These are phyloP conservation scores for Synergus laeviventris DNA, from an alignment of 2,888 invertebrate species.

Conservation along the genomic window DNA sequence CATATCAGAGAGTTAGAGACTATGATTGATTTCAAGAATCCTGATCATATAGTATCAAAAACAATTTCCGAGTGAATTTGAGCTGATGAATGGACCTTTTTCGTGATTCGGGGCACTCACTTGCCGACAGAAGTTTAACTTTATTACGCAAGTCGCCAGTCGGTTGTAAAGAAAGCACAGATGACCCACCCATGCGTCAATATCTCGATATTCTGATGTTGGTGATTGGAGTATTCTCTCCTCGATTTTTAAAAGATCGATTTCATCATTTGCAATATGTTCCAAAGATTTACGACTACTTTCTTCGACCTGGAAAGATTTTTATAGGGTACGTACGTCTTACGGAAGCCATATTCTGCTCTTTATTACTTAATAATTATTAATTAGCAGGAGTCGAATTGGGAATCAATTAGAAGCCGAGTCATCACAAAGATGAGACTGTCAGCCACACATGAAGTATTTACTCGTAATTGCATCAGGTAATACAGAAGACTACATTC, in stretches of 20 bases:
- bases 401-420: not conserved
- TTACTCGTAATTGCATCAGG: too few species aligned
- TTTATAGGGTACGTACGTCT: not conserved
- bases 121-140: not conserved
- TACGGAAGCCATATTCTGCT: not conserved
- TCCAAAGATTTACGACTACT: not conserved
- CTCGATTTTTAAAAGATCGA: conserved; percentile 16
- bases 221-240: conserved; percentile 23
- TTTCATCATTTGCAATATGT: not conserved
- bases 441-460: conserved; percentile 8
- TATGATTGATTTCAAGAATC: conserved; percentile 15
- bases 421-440: not conserved
- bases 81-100: not conserved
- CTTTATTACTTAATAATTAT: too few species aligned
- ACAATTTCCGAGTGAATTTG: not conserved
- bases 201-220: not conserved
- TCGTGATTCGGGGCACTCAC: not conserved
- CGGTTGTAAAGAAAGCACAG: not conserved
- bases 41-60: conserved; percentile 1
- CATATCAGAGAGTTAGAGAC: conserved; percentile 16
- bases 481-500: too few species aligned
- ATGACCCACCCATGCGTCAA: not conserved
- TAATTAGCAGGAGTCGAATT: not conserved
- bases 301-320: conserved; percentile 17
- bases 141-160: too few species aligned